Conservation (phyloP, 2,888 invertebrate genomes). For the Oxytorus armatus region DNA sequence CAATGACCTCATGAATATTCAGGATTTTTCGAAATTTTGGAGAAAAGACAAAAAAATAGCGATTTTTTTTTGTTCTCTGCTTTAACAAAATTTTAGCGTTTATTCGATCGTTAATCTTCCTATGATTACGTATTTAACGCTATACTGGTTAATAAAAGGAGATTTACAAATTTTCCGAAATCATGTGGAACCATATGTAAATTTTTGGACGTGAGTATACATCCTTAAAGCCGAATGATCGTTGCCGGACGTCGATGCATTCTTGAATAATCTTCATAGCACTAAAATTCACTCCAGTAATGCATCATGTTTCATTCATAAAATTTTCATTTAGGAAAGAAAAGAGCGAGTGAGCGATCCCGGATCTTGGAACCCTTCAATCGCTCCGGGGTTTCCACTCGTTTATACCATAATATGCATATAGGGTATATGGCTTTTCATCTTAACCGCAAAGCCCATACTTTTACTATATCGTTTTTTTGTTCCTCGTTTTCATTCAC, state of each 20-base stretch:
- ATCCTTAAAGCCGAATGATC: conserved; percentile 17
- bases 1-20: no score
- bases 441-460: conserved; percentile 39
- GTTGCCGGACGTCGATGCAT: conserved; percentile 30
- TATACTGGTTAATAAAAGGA: no score
- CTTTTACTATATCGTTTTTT: conserved; percentile 43
- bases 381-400: conserved; percentile 64
- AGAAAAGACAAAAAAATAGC: no score
- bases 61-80: background rate
- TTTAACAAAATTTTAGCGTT: background rate
- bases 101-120: no score
- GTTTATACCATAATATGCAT: conserved; percentile 32
- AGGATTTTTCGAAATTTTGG: background rate
- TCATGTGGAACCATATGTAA: background rate
- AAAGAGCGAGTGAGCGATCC: conserved; percentile 5
- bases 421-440: conserved; percentile 44
- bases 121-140: no score
- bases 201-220: background rate
- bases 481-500: conserved; percentile 34
- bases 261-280: conserved; percentile 44
- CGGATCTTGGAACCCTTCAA: conserved; percentile 64
- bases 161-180: no score
- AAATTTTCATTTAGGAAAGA: conserved; percentile 61
- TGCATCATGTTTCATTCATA: conserved; percentile 65
- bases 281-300: conserved; percentile 18